Conservation (phyloP, 2,113 vertebrate species). For the human (Homo sapiens) region GRCh38 chr15:48208501-48209000, state of each 20-base stretch:
- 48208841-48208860: neutral
- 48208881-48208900: constrained; percentile 21
- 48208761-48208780: neutral
- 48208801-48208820: neutral
- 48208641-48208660: neutral
- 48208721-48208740: constrained; percentile 22
- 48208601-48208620: neutral
- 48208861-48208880: constrained; percentile 42
- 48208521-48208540: too few species aligned
- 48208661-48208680: neutral
- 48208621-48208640: neutral
- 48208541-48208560: too few species aligned
- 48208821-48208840: neutral
- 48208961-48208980: constrained; percentile 53
- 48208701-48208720: neutral
- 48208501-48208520: too few species aligned
- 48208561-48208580: too few species aligned
- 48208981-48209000: constrained; percentile 35
- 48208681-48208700: neutral
- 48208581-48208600: too few species aligned
- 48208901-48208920: constrained; percentile 34
- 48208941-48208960: constrained; percentile 10
- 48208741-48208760: neutral
- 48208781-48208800: neutral
- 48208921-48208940: constrained; percentile 33